Percentiles rank a stretch among this genome's conserved stretches.
These are phyloP conservation scores for Theocolax elegans DNA, from an alignment of 1,140 invertebrate genomes.

Conservation along the genomic window DNA sequence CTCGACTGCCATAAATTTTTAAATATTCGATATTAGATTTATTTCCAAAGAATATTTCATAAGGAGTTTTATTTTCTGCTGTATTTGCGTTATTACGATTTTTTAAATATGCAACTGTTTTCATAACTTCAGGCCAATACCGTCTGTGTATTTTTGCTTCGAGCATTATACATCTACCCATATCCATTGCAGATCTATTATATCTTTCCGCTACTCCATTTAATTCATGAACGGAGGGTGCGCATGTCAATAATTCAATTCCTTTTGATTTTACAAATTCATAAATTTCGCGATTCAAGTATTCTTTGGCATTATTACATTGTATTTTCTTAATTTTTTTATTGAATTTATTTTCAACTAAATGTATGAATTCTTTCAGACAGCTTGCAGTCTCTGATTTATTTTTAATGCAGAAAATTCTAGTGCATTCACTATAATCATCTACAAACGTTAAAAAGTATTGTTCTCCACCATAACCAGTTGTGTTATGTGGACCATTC, in stretches of 20 bases:
- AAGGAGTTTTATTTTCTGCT: no score
- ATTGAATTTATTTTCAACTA: no score
- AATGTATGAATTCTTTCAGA: no score
- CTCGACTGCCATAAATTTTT: no score
- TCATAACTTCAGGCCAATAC: constrained; percentile 5
- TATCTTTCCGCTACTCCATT: no score
- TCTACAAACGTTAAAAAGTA: not conserved
- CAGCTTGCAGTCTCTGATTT: no score
- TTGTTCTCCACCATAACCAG: no score
- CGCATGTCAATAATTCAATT: not conserved
- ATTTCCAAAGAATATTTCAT: no score
- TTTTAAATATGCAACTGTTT: constrained; percentile 38
- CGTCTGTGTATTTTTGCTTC: not conserved
- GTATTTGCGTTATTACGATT: constrained; percentile 39
- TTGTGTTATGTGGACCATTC: not conserved
- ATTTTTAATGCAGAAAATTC: no score
- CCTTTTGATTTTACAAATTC: no score
- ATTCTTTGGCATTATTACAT: not conserved
- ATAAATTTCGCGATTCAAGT: not conserved
- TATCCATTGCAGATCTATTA: no score
- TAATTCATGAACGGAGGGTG: not conserved
- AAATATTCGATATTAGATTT: not conserved
- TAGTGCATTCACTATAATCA: constrained; percentile 1
- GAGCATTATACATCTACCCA: not conserved
- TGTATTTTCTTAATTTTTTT: no score